Base-by-base conservation (phyloP, 2,888 invertebrate species). In the Heliconius charithonia region DNA sequence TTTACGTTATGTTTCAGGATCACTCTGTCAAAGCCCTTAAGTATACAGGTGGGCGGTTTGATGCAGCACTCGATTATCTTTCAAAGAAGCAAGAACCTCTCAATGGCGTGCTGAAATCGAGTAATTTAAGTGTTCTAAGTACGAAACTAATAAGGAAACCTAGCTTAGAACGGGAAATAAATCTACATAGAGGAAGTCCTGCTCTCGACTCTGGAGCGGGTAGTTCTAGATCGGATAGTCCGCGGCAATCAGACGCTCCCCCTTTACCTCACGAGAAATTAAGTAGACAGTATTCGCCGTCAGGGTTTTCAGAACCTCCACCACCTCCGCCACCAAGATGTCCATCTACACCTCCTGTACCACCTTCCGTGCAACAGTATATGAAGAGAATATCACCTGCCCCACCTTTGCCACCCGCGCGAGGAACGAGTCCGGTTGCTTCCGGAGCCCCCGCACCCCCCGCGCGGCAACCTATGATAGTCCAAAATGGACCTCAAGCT, bases 171-270 rank as follows among this genome's bases (percentile, higher is more conserved):
- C 96, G 98, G 73, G 98, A 98, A 89, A 93, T 97, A 79, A 96
- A 96, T 83, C 92, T 97, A 29, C 96, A 97, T 84, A 96, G 98
- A 81, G 97, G 97, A 75, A 98, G 98, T 89, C 98, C 98, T 13
- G 98, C 98, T 29, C 93, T 98, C 80, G 98, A 98, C 88, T 98
- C 97, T 77, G 98, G 98, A 27, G 98, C 98, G 22, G 98, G 98
- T 73, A 98, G 98, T 88, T 98, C 98, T 69, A 96, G 98, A 77
- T 98, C 98, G 10, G 98, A 98, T 89, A 98, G 98, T 89, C 98
- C 98, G 25, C 96, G 98, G 83, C 95, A 97, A 83, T 92, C 96
- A 19, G 96, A 96, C 83, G 91, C 90, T 72, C 92, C 92, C 66
- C 91, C 92, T 41, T 96, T 97, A 87, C 96, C 96, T 70, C 97